Base-by-base conservation (phyloP, 2,113 vertebrate genomes). In the Catharus minimus region DNA sequence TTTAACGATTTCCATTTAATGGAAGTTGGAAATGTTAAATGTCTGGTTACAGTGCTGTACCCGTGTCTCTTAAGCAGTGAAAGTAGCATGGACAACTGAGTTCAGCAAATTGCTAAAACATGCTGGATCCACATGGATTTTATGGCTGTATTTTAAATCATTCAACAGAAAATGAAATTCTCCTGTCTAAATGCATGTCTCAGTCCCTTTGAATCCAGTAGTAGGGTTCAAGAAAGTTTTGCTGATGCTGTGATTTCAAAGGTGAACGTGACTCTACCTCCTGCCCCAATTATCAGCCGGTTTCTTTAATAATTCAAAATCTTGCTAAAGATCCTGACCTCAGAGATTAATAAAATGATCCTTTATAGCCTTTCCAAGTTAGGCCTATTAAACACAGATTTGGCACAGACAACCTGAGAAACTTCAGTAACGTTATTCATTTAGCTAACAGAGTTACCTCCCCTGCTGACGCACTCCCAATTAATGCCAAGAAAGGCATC, bases 401-500 rank as follows among this genome's bases (percentile, higher is more conserved):
- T 95, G 92, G 92, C 92, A 88, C 28, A 52, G 79, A 46, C 53
- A 88, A 91, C 84, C 82, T 90, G 92, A 93, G 91, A 95, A 96
- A 85, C 88, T 81, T 96, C 58, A 77, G 89, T 86, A 94, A 77
- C 2, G 4, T 86, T 96, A 92, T 91, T 92, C 75, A 89, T 94
- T 95, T 95, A 89, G 93, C 91, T 83, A 94, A 89, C 82, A 66
- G 80, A 93, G 81, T 88, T 94, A 89, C 86, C 91, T 82, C 94
- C 91, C 86, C 90, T 93, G 90, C 75, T 96, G 94, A 95, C 80
- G 68, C 93, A 91, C 88, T 89, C 94, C 90, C 93, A 86, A 26
- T 94, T 91, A 96, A 80, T 86, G 91, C 90, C 88, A 95, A 94
- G 93, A 81, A 95, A 95, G 86, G 92, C 90, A 92, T 94, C 94